Conservation (phyloP, 2,797 vertebrate genomes). For the Graptemys geographica region DNA sequence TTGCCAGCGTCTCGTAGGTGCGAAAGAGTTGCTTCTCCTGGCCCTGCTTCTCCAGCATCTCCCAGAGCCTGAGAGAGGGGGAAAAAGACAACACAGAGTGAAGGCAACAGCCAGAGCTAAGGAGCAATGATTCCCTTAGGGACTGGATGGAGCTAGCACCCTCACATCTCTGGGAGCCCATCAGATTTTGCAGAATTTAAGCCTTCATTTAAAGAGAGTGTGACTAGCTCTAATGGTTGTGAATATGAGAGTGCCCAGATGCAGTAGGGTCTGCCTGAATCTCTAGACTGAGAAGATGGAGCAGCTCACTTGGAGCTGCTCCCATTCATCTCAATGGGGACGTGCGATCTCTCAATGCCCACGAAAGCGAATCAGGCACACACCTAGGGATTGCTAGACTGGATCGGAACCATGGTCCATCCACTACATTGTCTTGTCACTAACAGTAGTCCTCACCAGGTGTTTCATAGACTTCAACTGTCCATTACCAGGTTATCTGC, state of each 20-base stretch:
- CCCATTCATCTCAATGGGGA: not conserved
- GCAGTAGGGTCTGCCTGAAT: not conserved
- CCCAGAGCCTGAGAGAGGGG: slow-evolving; percentile 47
- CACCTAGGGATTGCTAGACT: not conserved
- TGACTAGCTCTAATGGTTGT: not conserved
- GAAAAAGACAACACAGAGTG: not conserved
- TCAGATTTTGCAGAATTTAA: not conserved
- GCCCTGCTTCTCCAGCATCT: slow-evolving; percentile 23
- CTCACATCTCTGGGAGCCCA: not conserved
- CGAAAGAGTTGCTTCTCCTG: not conserved
- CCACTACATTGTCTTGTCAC: not conserved
- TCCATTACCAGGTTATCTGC: not conserved
- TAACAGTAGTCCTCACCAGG: not conserved
- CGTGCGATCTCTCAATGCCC: not conserved
- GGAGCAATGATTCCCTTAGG: not conserved
- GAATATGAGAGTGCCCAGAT: not conserved
- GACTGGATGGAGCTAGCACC: not conserved
- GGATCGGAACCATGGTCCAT: not conserved
- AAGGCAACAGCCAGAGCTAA: not conserved
- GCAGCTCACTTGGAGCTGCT: not conserved
- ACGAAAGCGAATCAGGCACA: not conserved
- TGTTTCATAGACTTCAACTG: not conserved
- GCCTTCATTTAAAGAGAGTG: not conserved
- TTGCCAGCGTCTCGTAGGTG: slow-evolving; percentile 35
- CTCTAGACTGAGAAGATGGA: not conserved